phyloP scores from a whole-genome alignment of 2,888 invertebrate species.

The Yponomeuta malinellus region DNA sequence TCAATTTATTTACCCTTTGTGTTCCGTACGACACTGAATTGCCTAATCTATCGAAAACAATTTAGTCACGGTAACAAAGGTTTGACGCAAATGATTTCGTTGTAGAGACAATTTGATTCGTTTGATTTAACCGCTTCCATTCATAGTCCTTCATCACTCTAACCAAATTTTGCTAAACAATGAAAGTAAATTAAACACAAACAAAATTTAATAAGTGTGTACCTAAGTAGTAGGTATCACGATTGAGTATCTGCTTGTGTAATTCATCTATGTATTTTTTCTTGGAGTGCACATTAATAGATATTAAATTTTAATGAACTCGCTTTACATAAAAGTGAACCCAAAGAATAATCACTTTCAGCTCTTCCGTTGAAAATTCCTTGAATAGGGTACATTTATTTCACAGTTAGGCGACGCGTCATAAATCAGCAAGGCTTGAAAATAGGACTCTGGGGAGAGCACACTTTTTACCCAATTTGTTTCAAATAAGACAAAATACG shows the following conservation, averaged over 20 bases:
- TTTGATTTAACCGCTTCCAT: background rate
- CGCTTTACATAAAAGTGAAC: background rate
- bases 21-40: slow-evolving; percentile 39
- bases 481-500: slow-evolving; percentile 22
- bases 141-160: background rate
- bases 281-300: no score
- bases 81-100: background rate
- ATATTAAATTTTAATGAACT: no score
- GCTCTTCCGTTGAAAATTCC: background rate
- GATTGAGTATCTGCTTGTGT: no score
- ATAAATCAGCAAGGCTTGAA: slow-evolving; percentile 20
- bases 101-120: background rate
- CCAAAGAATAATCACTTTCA: background rate
- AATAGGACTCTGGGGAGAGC: slow-evolving; percentile 22
- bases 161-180: background rate
- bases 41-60: slow-evolving; percentile 43
- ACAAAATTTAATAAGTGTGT: no score
- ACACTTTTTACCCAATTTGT: slow-evolving; percentile 22
- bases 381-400: background rate
- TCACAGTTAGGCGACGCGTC: background rate
- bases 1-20: slow-evolving; percentile 51
- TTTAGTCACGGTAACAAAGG: slow-evolving; percentile 25
- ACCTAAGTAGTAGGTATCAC: no score
- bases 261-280: no score
- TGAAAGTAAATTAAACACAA: no score